Base-by-base conservation (phyloP, 1,140 invertebrate genomes). In the Hyphantria cunea region DNA sequence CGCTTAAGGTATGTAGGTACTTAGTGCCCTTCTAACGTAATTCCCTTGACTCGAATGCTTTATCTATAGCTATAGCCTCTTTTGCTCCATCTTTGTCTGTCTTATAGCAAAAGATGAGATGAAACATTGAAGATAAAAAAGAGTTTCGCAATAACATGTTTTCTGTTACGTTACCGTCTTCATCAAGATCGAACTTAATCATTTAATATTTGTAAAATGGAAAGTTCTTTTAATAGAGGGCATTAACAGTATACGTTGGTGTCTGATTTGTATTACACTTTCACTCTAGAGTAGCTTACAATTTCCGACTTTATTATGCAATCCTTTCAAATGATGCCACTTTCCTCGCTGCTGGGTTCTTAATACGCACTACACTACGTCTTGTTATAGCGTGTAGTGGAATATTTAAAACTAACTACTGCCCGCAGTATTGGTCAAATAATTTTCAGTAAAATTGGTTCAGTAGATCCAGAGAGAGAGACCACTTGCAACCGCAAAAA, bases 1-100 rank as follows among this genome's bases (percentile, higher is more conserved):
- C 15, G 42, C 14, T 3, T 25, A 37, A 9, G 4, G 0, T 45
- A 45, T n/a, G 41, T 44, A 44, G 34, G 8, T 37, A 37, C 34
- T 10, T 37, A 11, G 3, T 55, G 41, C 52, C 41, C 41, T 55
- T 55, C 41, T 33, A 45, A 55, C 10, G 13, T 47, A 48, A 47
- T 56, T 56, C 54, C 54, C 54, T 56, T 56, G 54, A 56, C 54
- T 56, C 42, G 45, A 56, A 56, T 56, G 37, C n/a, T 33, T 33
- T 55, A 33, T 39, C 54, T 6, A 37, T 14, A 14, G 31, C 12
- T 44, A 44, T 13, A 56, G 54, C 54, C 54, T 56, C 33, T 14
- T 31, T 37, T 56, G 6, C 13, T 13, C 41, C 47, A 32, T 56
- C 54, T 42, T 56, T 48, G 42, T 56, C 44, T 48, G 11, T 34